Evolutionary conservation across 2,797 vertebrate genomes (phyloP).

Genomic region (Chelon auratus): DNA sequence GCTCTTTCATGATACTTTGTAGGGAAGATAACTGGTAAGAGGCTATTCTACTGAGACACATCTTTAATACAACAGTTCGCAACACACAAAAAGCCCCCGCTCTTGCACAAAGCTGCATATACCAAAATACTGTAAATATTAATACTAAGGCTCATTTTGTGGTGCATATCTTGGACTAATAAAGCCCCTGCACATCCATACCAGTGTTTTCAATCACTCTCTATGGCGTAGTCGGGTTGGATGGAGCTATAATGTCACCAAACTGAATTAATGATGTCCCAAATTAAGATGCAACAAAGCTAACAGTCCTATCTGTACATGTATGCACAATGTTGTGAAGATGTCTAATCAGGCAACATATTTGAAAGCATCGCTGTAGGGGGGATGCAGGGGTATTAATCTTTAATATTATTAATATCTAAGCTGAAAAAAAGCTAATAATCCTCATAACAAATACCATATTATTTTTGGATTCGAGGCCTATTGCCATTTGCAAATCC

Average conservation of each 20-base stretch:
- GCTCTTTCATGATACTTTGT: slow-evolving; percentile 27
- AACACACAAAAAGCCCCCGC: neutral
- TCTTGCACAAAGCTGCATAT: neutral
- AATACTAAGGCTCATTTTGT: neutral
- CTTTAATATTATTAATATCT: neutral
- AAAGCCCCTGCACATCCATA: neutral
- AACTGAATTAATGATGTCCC: neutral
- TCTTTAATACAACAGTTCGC: neutral
- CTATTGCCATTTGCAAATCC: slow-evolving; percentile 20
- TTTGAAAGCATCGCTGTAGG: neutral
- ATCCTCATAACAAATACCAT: neutral
- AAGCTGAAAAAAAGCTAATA: neutral
- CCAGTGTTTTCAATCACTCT: neutral
- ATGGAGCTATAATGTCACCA: neutral
- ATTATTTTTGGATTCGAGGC: slow-evolving; percentile 18
- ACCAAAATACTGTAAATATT: neutral
- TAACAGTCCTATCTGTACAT: neutral
- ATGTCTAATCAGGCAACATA: neutral
- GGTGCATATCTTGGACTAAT: neutral
- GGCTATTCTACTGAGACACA: neutral
- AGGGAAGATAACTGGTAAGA: neutral
- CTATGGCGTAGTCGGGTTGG: neutral
- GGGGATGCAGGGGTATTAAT: neutral
- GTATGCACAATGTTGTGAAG: neutral
- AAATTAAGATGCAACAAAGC: neutral